Evolutionary conservation across 2,113 vertebrate genomes (phyloP).

Genomic region (Takifugu bimaculatus): DNA sequence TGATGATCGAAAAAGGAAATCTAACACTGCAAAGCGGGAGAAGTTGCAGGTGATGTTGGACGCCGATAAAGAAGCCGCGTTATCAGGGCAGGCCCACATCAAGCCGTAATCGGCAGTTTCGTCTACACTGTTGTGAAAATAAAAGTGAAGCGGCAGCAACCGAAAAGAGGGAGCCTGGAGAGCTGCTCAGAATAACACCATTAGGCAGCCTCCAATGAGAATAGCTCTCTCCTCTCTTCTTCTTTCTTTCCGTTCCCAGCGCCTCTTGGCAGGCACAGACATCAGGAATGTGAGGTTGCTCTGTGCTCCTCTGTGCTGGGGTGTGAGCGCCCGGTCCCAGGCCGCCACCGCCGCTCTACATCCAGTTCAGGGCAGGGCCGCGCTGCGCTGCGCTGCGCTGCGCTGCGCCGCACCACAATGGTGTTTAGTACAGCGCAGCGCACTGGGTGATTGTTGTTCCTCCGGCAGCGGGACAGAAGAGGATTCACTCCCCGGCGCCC

Average conservation of each 20-base stretch:
- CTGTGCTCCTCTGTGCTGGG: slow-evolving; percentile 50
- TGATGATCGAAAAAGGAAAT: no score
- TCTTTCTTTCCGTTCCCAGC: slow-evolving; percentile 58
- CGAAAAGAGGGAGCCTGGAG: slow-evolving; percentile 33
- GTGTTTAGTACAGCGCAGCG: slow-evolving; percentile 16
- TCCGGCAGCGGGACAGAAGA: slow-evolving; percentile 55
- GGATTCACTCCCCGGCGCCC: slow-evolving; percentile 69
- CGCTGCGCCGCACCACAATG: neutral
- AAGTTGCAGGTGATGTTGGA: no score
- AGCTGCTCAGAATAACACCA: slow-evolving; percentile 30
- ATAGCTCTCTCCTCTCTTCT: slow-evolving; percentile 57
- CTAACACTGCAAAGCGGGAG: no score
- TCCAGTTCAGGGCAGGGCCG: slow-evolving; percentile 21
- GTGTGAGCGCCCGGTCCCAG: slow-evolving; percentile 42
- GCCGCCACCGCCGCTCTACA: slow-evolving; percentile 18
- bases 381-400: neutral
- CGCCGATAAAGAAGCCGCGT: no score
- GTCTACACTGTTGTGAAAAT: slow-evolving; percentile 19
- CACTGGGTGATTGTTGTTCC: slow-evolving; percentile 63
- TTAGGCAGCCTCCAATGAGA: slow-evolving; percentile 53
- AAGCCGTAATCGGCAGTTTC: slow-evolving; percentile 25
- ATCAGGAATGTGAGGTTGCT: slow-evolving; percentile 64
- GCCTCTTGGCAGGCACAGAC: slow-evolving; percentile 62
- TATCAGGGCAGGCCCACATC: no score
- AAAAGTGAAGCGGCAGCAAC: slow-evolving; percentile 23